A percentile compares a stretch with the other conserved stretches of the same genome.
Conservation (phyloP, 2,797 vertebrate genomes). For the Antennarius maculatus region DNA sequence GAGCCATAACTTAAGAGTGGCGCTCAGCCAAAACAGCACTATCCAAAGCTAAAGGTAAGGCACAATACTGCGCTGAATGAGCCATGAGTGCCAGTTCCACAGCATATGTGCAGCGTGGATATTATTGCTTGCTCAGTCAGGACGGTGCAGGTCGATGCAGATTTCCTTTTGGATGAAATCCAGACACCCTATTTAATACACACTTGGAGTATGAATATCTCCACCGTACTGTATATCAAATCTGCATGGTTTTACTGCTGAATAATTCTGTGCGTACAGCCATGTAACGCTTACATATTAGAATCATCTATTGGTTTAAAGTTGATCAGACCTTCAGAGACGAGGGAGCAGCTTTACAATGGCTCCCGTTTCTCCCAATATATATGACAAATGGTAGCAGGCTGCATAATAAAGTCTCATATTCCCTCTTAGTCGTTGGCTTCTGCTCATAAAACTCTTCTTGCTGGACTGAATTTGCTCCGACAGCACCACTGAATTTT, state of each 20-base stretch:
- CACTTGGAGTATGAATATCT: conserved; percentile 19
- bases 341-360: conserved; percentile 34
- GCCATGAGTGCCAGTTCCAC: conserved; percentile 22
- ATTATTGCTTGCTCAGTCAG: conserved; percentile 35
- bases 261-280: conserved; percentile 25
- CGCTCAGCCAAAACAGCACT: conserved; percentile 34
- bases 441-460: conserved; percentile 61
- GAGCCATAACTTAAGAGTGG: conserved; percentile 16
- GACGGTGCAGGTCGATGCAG: conserved; percentile 14
- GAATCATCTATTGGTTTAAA: conserved; percentile 36
- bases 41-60: conserved; percentile 14
- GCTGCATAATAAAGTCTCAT: conserved; percentile 49
- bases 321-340: conserved; percentile 40
- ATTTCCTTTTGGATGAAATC: conserved; percentile 41
- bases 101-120: conserved; percentile 11
- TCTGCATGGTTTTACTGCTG: conserved; percentile 10
- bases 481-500: conserved; percentile 39
- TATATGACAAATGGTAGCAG: conserved; percentile 39
- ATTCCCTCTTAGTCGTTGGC: conserved; percentile 45
- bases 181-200: conserved; percentile 28
- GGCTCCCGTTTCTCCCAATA: conserved; percentile 40
- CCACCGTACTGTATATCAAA: conserved; percentile 5
- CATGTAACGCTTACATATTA: conserved; percentile 23
- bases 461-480: conserved; percentile 59
- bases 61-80: conserved; percentile 15